Evolutionary conservation across 2,888 invertebrate genomes (phyloP).

Genomic region (Drosophila nigricruria): DNA sequence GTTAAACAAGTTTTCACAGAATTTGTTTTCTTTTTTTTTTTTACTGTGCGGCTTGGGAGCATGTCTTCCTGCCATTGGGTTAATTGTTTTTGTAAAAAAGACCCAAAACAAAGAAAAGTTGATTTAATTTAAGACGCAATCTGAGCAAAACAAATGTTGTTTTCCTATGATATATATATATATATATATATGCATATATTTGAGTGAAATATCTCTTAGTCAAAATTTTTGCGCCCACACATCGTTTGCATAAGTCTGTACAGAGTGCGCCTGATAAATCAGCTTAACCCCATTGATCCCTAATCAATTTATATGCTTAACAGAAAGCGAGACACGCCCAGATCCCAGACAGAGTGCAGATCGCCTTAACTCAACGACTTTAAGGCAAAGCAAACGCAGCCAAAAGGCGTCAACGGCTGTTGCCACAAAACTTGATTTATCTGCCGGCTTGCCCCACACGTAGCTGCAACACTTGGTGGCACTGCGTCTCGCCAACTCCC

Average conservation of each 20-base stretch:
- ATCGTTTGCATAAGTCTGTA: slow-evolving; percentile 5
- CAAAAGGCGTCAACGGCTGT: slow-evolving; percentile 47
- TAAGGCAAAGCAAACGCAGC: slow-evolving; percentile 20
- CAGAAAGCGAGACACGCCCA: slow-evolving; percentile 26
- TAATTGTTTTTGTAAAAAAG: slow-evolving; percentile 34
- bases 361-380: slow-evolving; percentile 24
- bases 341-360: slow-evolving; percentile 25
- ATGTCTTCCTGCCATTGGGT: slow-evolving; percentile 23
- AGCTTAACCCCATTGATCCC: slow-evolving; percentile 48
- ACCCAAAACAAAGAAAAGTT: slow-evolving; percentile 1
- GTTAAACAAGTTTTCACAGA: slow-evolving; percentile 53
- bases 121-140: slow-evolving; percentile 18
- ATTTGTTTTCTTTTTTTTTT: slow-evolving; percentile 41
- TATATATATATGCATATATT: background rate
- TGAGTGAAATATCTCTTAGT: background rate
- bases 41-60: background rate
- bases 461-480: slow-evolving; percentile 35
- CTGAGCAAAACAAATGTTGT: slow-evolving; percentile 1
- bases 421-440: slow-evolving; percentile 63
- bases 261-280: slow-evolving; percentile 39
- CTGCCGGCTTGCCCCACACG: slow-evolving; percentile 55
- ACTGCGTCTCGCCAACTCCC: slow-evolving; percentile 17
- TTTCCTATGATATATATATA: background rate
- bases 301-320: slow-evolving; percentile 61
- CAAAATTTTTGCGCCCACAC: background rate